Percentiles rank a stretch among this genome's conserved stretches.
Evolutionary conservation across 2,888 invertebrate genomes (phyloP).

Genomic region (Andrena marginata): DNA sequence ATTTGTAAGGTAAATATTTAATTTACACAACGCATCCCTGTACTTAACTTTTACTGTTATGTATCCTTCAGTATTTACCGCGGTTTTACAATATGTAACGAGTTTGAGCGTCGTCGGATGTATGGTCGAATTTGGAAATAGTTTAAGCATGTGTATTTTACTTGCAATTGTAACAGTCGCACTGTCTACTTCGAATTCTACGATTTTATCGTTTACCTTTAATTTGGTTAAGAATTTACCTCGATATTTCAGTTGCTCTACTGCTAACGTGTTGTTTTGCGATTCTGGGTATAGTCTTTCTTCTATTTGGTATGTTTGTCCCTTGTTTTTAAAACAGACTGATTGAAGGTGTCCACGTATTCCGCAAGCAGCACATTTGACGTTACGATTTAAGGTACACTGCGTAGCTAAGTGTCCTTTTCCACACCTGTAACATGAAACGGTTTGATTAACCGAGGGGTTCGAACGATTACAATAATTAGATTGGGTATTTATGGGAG

Average conservation of each 20-base stretch:
- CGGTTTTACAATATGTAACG: background rate
- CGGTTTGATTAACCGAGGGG: background rate
- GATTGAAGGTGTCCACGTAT: background rate
- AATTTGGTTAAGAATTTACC: background rate
- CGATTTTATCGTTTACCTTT: background rate
- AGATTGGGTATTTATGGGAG: background rate
- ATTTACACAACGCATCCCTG: background rate
- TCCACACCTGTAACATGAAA: background rate
- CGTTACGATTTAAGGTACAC: background rate
- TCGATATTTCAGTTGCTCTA: background rate
- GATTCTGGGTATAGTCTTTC: no score
- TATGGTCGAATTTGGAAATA: conserved; percentile 3
- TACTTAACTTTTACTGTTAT: background rate
- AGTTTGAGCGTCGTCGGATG: background rate
- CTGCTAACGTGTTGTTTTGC: no score
- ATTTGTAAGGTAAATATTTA: conserved; percentile 1
- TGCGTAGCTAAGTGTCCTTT: background rate
- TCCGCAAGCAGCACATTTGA: background rate
- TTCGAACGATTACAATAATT: background rate
- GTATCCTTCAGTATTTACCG: background rate
- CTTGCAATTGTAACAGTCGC: conserved; percentile 2
- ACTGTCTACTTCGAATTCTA: conserved; percentile 1
- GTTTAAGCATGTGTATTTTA: background rate
- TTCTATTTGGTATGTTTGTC: background rate
- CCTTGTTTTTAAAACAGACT: background rate